Base-by-base conservation (phyloP, 53 echinoderm and acorn worm genomes). In the Astropecten irregularis region DNA sequence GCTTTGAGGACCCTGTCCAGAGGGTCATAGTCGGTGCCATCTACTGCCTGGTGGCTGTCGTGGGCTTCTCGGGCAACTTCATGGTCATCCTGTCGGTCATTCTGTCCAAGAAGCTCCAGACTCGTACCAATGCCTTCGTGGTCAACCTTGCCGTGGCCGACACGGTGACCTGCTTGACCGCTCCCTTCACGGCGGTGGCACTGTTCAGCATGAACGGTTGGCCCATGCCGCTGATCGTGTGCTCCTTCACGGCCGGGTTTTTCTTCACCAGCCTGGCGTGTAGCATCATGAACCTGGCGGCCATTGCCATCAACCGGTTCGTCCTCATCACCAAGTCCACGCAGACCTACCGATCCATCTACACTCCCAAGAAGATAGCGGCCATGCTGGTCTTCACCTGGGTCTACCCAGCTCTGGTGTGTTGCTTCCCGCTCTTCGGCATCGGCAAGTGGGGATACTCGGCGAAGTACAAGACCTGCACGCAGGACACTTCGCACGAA, bases 121-220 rank as follows among this genome's bases (percentile, higher is more conserved):
- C 85, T 21, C 66, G 85, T 65, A 85, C 90, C 3, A 90, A 90
- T 28, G 90, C 46, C 15, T 90, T 90, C 67, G 90, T 90, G 62
- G 85, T 85, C 85, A 90, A 90, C 82, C 68, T 90, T 13, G 90
- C 90, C 55, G 46, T 63, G 25, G 90, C 90, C 19, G 90, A 90
- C 50, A 53, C 88, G 68, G 49, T 87, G 5, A 71, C 84, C 20
- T 71, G 67, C 11, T 3, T 69, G 25, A 77, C 71, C 0, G 9
- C 84, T 20, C 76, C 84, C 52, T 92, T 77, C 31, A 69, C 81
- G 4, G 85, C 88, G 16, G 66, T 81, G 38, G 84, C 92, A 9
- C 42, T 92, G 49, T 81, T 67, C 46, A 85, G 52, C 38, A 32
- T 77, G 47, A 34, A 81, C 39, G 92, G 88, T 23, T 71, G 84